Evolutionary conservation across 1,140 invertebrate genomes (phyloP).

Genomic region (Arctopsyche grandis): DNA sequence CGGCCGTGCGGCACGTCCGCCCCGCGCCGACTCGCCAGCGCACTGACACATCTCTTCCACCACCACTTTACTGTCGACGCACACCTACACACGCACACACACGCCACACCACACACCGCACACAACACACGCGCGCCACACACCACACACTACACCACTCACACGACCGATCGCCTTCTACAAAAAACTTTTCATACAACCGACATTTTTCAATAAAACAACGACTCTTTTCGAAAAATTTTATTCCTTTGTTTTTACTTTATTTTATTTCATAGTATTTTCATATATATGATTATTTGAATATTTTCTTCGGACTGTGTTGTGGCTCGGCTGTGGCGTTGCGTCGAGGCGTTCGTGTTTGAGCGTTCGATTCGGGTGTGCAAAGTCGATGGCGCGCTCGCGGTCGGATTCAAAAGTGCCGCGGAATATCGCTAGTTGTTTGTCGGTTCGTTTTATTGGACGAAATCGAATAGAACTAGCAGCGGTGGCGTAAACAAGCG

Average conservation of each 20-base stretch:
- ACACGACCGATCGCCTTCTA: too few species aligned
- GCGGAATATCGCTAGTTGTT: constrained; percentile 21
- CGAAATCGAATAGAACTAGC: constrained; percentile 14
- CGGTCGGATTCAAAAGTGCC: constrained; percentile 1
- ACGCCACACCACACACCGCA: constrained; percentile 36
- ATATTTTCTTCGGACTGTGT: too few species aligned
- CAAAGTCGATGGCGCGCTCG: too few species aligned
- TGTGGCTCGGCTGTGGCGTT: too few species aligned
- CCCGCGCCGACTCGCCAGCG: constrained; percentile 15
- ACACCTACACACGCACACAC: constrained; percentile 34
- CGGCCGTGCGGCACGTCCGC: constrained; percentile 46
- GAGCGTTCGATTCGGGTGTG: too few species aligned
- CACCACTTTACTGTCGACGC: background rate
- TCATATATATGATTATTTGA: too few species aligned
- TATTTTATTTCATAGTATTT: too few species aligned
- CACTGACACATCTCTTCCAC: constrained; percentile 7
- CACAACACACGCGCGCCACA: background rate
- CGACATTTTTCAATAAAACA: too few species aligned
- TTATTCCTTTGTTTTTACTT: too few species aligned
- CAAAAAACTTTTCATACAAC: constrained; percentile 16
- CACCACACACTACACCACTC: background rate
- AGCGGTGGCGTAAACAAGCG: background rate
- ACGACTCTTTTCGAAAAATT: too few species aligned
- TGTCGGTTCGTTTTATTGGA: constrained; percentile 19
- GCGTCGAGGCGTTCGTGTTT: too few species aligned